A percentile compares a stretch with the other conserved stretches of the same genome.
These are phyloP conservation scores for Etheostoma nigrum DNA, from an alignment of 2,797 vertebrate species.

Conservation along the genomic window DNA sequence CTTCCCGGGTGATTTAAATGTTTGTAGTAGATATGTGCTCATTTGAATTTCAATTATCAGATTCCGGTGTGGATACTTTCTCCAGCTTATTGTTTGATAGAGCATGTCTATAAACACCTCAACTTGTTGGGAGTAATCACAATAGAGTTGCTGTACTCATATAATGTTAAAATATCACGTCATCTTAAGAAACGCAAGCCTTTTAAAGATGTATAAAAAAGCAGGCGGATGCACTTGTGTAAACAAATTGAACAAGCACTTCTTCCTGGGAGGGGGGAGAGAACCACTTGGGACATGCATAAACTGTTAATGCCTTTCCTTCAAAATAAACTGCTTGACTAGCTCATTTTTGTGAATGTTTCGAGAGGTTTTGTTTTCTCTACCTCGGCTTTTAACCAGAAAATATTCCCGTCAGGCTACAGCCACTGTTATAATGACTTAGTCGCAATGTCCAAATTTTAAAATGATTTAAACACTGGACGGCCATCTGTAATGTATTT, in stretches of 20 bases:
- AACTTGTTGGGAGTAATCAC: conserved; percentile 56
- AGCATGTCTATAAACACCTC: conserved; percentile 59
- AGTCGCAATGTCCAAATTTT: not conserved
- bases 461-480: conserved; percentile 10
- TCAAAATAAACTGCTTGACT: conserved; percentile 8
- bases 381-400: conserved; percentile 11
- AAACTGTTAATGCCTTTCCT: conserved; percentile 33
- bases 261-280: not conserved
- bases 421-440: not conserved
- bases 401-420: not conserved
- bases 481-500: conserved; percentile 1
- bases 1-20: conserved; percentile 69
- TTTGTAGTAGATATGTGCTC: conserved; percentile 64
- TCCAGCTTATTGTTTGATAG: conserved; percentile 64
- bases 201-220: conserved; percentile 59
- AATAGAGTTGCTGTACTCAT: conserved; percentile 38
- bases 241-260: conserved; percentile 55
- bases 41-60: conserved; percentile 77
- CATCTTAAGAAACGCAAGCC: conserved; percentile 37
- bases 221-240: conserved; percentile 37
- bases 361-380: conserved; percentile 3
- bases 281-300: conserved; percentile 12
- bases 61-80: conserved; percentile 39
- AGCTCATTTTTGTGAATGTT: not conserved
- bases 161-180: conserved; percentile 37